Evolutionary conservation across 2,797 vertebrate species (phyloP), one percentile per base, ranked within the genome.

Genomic region (Neosilurus mollespiculum): DNA sequence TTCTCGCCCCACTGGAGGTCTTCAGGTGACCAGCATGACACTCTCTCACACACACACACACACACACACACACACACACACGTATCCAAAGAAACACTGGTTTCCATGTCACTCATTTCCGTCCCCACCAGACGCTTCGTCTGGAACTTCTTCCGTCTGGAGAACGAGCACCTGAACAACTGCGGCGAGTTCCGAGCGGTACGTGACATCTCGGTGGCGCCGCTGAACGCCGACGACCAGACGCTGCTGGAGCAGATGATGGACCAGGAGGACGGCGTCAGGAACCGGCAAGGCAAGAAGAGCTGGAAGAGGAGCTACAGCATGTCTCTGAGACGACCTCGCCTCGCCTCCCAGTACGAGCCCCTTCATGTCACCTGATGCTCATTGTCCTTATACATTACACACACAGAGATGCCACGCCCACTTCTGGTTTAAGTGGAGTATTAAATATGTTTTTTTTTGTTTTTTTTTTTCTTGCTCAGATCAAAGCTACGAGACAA

Each of bases 91-190:
- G 34, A 0, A 67, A 66, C 15, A 12, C 56, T 59, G 56, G 56
- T 59, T 59, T 59, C 20, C 56, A 59, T 18, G 56, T 59, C 1
- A 1, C 30, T 54, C 20, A 3, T 59, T 64, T 54, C 54, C 24
- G 22, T 22, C 37, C 0, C 54, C 22, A 26, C 7, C 89, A 99
- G 98, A 86, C 95, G 98, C 22, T 99, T 99, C 83, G 98, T 99
- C 85, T 99, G 98, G 98, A 99, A 99, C 91, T 99, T 99, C 91
- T 99, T 99, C 93, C 96, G 97, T 0, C 87, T 99, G 93, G 98
- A 99, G 92, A 99, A 99, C 0, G 98, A 99, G 90, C 98, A 99
- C 88, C 94, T 99, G 89, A 99, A 98, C 87, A 99, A 99, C 94
- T 99, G 98, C 82, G 97, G 97, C 84, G 98, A 99, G 90, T 98